A percentile compares a stretch with the other conserved stretches of the same genome.
Evolutionary conservation across 2,888 invertebrate species (phyloP).

Genomic region (Cephus spinipes): DNA sequence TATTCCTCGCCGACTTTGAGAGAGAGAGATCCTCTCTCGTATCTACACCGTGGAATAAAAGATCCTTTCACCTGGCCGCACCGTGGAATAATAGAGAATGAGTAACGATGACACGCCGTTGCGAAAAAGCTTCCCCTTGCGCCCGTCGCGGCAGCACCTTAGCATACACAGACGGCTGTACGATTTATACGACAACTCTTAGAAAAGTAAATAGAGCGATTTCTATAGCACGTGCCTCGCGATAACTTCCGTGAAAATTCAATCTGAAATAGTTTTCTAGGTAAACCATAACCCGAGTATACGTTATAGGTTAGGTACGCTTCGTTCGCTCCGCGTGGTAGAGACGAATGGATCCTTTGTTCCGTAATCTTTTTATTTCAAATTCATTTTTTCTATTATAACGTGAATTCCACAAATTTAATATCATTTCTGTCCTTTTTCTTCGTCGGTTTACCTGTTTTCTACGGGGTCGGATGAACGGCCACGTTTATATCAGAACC

Average conservation of each 20-base stretch:
- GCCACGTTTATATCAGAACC: neutral
- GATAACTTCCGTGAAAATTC: neutral
- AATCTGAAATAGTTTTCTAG: neutral
- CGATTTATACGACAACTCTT: conserved; percentile 31
- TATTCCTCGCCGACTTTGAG: neutral
- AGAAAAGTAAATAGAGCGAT: neutral
- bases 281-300: neutral
- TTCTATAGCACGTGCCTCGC: neutral
- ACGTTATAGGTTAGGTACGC: neutral
- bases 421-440: neutral
- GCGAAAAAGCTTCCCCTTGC: conserved; percentile 30
- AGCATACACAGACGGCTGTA: neutral
- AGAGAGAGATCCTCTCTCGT: neutral
- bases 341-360: neutral
- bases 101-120: conserved; percentile 38
- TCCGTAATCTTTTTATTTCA: neutral
- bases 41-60: neutral
- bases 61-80: conserved; percentile 8
- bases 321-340: neutral
- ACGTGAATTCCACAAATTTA: neutral
- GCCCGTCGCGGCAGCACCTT: neutral
- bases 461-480: neutral
- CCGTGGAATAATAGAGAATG: conserved; percentile 36
- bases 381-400: too few species aligned
- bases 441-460: neutral